A percentile compares a stretch with the other conserved stretches of the same genome.
Evolutionary conservation across 2,113 vertebrate genomes (phyloP).

Genomic region (Heterochromis multidens): DNA sequence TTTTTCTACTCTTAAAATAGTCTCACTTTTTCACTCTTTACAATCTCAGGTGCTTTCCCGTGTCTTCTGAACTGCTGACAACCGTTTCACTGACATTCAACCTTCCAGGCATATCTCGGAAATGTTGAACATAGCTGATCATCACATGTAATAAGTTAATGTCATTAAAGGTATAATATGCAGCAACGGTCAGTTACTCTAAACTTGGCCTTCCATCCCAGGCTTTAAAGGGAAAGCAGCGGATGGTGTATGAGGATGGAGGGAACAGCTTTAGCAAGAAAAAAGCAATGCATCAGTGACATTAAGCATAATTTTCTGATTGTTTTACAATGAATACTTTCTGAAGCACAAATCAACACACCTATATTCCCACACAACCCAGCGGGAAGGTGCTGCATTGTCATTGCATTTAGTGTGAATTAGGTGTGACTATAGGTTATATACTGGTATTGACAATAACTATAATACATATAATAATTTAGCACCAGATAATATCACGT

Average conservation of each 20-base stretch:
- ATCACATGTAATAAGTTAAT: neutral
- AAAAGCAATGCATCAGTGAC: neutral
- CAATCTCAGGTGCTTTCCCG: slow-evolving; percentile 65
- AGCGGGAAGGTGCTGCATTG: neutral
- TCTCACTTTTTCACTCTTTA: slow-evolving; percentile 54
- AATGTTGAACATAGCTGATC: slow-evolving; percentile 1
- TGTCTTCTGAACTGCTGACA: slow-evolving; percentile 50
- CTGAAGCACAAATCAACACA: neutral
- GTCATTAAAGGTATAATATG: neutral
- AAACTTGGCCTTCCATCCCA: neutral
- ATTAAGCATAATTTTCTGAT: neutral
- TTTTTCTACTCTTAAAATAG: slow-evolving; percentile 57
- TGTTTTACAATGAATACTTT: neutral
- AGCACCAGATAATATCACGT: neutral
- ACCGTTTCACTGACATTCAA: neutral
- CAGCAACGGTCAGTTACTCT: neutral
- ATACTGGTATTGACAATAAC: neutral
- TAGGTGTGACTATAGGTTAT: neutral
- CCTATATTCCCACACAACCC: neutral
- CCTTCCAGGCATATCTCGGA: slow-evolving; percentile 8
- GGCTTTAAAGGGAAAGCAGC: no score
- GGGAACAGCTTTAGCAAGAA: neutral
- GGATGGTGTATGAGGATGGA: neutral
- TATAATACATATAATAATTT: neutral
- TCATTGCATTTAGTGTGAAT: neutral